Evolutionary conservation across 2,797 vertebrate genomes (phyloP).

Genomic region (Protosalanx chinensis): DNA sequence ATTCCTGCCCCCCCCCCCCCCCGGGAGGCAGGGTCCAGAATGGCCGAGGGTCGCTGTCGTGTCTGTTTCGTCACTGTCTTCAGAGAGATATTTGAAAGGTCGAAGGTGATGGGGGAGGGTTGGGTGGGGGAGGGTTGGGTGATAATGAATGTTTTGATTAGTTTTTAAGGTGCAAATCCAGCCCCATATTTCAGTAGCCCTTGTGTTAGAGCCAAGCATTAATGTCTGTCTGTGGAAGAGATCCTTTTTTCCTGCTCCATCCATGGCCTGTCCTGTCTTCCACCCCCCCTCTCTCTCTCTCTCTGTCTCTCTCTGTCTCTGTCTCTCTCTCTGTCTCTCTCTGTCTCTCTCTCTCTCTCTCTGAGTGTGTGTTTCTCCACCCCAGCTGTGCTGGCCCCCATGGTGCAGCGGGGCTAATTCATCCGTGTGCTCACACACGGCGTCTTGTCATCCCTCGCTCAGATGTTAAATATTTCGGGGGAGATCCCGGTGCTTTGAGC

Average conservation of each 20-base stretch:
- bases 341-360: no score
- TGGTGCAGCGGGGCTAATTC: conserved; percentile 35
- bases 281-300: conserved; percentile 4
- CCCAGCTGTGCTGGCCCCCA: conserved; percentile 35
- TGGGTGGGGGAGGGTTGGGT: not conserved
- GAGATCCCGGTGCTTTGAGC: conserved; percentile 65
- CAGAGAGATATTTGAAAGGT: conserved; percentile 59
- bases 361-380: conserved; percentile 18
- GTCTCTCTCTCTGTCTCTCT: no score
- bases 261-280: conserved; percentile 46
- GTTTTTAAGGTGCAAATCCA: no score
- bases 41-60: conserved; percentile 35
- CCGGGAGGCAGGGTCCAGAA: conserved; percentile 35
- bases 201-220: conserved; percentile 35
- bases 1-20: conserved; percentile 32
- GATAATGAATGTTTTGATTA: no score
- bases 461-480: conserved; percentile 18
- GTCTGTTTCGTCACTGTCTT: conserved; percentile 65
- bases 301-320: no score
- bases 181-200: no score
- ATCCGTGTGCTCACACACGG: conserved; percentile 1
- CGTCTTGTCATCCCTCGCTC: not conserved
- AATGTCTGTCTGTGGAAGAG: conserved; percentile 30
- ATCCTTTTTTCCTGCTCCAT: conserved; percentile 17
- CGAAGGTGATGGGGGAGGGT: conserved; percentile 39